These are phyloP conservation scores for Fundulus diaphanus DNA, from an alignment of 2,797 vertebrate species.

Conservation along the genomic window DNA sequence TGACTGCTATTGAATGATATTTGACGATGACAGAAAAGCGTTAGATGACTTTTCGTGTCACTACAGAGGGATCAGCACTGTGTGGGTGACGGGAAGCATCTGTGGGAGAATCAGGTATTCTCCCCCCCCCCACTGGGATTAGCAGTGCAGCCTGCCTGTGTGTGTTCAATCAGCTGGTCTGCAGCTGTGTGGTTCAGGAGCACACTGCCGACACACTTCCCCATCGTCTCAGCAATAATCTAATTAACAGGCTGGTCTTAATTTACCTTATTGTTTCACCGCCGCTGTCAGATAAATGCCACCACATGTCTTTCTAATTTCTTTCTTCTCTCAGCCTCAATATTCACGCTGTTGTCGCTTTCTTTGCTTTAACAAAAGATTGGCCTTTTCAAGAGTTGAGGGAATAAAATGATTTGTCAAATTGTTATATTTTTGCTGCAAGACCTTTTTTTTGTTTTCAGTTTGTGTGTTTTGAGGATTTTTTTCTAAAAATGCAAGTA, in stretches of 20 bases:
- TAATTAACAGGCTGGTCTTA: slow-evolving; percentile 38
- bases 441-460: too few species aligned
- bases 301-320: slow-evolving; percentile 24
- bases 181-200: slow-evolving; percentile 62
- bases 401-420: background rate
- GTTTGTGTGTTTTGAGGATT: too few species aligned
- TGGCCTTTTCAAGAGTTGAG: background rate
- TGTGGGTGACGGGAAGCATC: slow-evolving; percentile 7
- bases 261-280: slow-evolving; percentile 34
- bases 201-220: slow-evolving; percentile 46
- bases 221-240: slow-evolving; percentile 32
- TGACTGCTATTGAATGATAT: background rate
- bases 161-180: slow-evolving; percentile 59
- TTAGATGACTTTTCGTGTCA: background rate
- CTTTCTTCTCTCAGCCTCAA: background rate
- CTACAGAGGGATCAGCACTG: background rate
- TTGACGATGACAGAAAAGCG: too few species aligned
- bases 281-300: slow-evolving; percentile 35
- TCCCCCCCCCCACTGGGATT: slow-evolving; percentile 25
- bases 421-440: too few species aligned
- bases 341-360: background rate
- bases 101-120: slow-evolving; percentile 13
- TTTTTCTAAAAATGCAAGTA: too few species aligned
- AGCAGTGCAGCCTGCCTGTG: slow-evolving; percentile 10
- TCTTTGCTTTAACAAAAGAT: background rate